Evolutionary conservation across 2,888 invertebrate genomes (phyloP), one percentile per base, ranked within the genome.

Genomic region (Napeogenes inachia): DNA sequence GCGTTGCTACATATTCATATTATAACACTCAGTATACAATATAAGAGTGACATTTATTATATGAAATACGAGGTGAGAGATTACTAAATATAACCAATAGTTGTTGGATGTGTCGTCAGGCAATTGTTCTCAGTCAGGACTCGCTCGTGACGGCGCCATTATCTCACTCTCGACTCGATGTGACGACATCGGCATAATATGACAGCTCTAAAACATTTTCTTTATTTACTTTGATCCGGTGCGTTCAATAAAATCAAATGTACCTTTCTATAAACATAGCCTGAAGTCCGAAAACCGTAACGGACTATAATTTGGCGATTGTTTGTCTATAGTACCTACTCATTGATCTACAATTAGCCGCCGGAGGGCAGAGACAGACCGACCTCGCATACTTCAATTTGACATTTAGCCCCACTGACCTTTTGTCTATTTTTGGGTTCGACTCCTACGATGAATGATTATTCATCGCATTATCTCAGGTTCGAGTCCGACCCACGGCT

Each of bases 361-460:
- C 82, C 80, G 65, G 73, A 69, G 79, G 85, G 82, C 79, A 70
- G 72, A 75, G 76, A 73, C 74, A 75, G 72, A 71, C 68, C 76
- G 80, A 80, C 80, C 81, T 84, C 80, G 82, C 74, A 68, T 68
- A 68, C 61, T 65, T 75, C 73, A 63, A 73, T 80, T 81, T 88
- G 87, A 87, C 87, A 89, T 89, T 87, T 86, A 82, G 83, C 84
- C 83, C 80, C 75, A 76, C 30, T 73, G 87, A 89, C 87, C 87
- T 87, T 84, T 87, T 77, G 76, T 78, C 75, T 76, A 75, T 78
- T 82, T 83, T 82, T 80, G 86, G 80, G 77, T 70, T 77, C 79
- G 79, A 85, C 87, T 83, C 86, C 84, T 83, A 87, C 87, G 75
- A 71, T 70, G 71, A 70, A 70, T 73, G 68, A 76, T 72, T 81